Percentiles rank a stretch among this genome's conserved stretches.
Evolutionary conservation across 1,140 invertebrate species (phyloP).

Genomic region (Thaumatotibia leucotreta): DNA sequence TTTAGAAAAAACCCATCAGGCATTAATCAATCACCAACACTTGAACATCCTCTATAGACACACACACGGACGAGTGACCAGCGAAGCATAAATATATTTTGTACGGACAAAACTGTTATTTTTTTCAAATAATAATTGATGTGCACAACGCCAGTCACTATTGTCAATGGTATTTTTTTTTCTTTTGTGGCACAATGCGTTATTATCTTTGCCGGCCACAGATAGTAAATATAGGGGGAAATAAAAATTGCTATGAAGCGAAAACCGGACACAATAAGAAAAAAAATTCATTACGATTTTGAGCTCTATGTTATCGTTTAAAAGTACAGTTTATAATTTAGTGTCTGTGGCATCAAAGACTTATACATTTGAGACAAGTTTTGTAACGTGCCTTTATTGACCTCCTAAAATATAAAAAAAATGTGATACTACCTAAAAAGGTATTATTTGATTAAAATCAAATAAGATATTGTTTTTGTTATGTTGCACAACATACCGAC

Average conservation of each 20-base stretch:
- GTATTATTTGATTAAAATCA: no score
- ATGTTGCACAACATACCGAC: no score
- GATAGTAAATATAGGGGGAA: slow-evolving; percentile 38
- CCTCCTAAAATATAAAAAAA: background rate
- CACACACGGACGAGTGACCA: slow-evolving; percentile 30
- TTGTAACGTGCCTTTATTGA: background rate
- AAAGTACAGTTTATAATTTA: background rate
- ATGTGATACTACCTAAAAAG: background rate
- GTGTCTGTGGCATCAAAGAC: background rate
- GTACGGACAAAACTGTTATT: slow-evolving; percentile 74
- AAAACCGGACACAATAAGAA: background rate
- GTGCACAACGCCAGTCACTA: slow-evolving; percentile 44
- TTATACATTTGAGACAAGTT: background rate
- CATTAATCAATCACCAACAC: slow-evolving; percentile 54
- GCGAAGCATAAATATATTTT: slow-evolving; percentile 67
- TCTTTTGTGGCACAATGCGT: slow-evolving; percentile 40
- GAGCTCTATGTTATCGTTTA: background rate
- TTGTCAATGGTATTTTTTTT: slow-evolving; percentile 59
- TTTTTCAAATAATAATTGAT: slow-evolving; percentile 70
- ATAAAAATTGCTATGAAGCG: slow-evolving; percentile 30
- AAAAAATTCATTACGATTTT: background rate
- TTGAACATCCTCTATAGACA: slow-evolving; percentile 52
- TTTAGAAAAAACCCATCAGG: slow-evolving; percentile 38
- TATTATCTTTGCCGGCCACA: slow-evolving; percentile 29
- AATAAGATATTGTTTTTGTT: no score